phyloP scores from a whole-genome alignment of 2,888 invertebrate species.

The Xestobium rufovillosum region DNA sequence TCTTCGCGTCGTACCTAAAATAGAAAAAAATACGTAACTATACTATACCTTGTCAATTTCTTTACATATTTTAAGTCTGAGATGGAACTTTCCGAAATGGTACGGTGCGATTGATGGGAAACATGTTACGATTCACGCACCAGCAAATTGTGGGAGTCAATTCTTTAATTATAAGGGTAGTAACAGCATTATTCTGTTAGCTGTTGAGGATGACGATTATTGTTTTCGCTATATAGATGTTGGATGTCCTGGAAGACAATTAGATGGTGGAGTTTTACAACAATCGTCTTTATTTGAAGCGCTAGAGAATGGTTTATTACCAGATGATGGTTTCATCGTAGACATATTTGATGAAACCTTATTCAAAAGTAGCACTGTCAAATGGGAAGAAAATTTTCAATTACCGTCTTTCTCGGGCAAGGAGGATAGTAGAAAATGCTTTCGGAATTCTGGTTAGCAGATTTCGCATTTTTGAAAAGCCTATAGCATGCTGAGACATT shows the following conservation, averaged over 20 bases:
- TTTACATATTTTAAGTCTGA: slow-evolving; percentile 14
- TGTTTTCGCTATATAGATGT: slow-evolving; percentile 22
- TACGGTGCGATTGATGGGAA: slow-evolving; percentile 24
- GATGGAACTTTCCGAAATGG: slow-evolving; percentile 23
- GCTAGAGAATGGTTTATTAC: slow-evolving; percentile 14
- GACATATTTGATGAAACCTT: slow-evolving; percentile 24
- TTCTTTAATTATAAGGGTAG: slow-evolving; percentile 25
- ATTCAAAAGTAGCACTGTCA: slow-evolving; percentile 4
- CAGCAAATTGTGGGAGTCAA: slow-evolving; percentile 20
- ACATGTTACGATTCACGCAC: slow-evolving; percentile 23
- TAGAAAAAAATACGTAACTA: no score
- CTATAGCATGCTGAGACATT: no score
- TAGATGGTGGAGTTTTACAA: slow-evolving; percentile 22
- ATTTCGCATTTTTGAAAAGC: slow-evolving; percentile 23
- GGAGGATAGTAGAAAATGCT: no score
- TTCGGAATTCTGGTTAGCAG: slow-evolving; percentile 21
- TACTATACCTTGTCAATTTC: no score
- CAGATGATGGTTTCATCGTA: slow-evolving; percentile 20
- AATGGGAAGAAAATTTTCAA: slow-evolving; percentile 21
- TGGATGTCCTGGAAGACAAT: slow-evolving; percentile 20
- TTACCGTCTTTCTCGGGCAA: slow-evolving; percentile 22
- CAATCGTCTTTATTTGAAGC: slow-evolving; percentile 13
- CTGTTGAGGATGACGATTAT: slow-evolving; percentile 22
- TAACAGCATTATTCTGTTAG: slow-evolving; percentile 24
- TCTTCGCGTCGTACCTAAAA: no score